phyloP scores from a whole-genome alignment of 2,888 invertebrate genomes.

The Cabera pusaria region DNA sequence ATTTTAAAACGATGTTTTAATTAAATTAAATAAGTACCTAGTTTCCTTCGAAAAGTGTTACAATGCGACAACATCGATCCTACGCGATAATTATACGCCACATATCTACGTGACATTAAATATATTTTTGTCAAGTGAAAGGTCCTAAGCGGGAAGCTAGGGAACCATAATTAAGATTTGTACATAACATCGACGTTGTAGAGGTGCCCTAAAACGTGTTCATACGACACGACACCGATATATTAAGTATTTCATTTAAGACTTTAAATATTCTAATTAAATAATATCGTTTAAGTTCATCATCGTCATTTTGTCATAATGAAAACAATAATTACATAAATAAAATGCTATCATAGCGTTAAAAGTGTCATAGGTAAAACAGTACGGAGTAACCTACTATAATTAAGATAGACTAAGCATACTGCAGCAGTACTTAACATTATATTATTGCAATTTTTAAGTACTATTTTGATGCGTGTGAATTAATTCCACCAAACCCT shows the following conservation, averaged over 20 bases:
- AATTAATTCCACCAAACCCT: conserved; percentile 19
- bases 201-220: conserved; percentile 37
- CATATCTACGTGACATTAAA: conserved; percentile 31
- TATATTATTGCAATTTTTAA: conserved; percentile 28
- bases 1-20: conserved; percentile 41
- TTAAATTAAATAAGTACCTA: conserved; percentile 43
- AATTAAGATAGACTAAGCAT: conserved; percentile 32
- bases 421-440: conserved; percentile 57
- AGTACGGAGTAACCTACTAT: conserved; percentile 43
- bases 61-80: conserved; percentile 35
- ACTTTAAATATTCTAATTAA: conserved; percentile 44
- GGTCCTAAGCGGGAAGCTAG: conserved; percentile 43
- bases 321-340: conserved; percentile 32
- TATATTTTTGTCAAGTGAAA: conserved; percentile 46
- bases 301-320: background rate
- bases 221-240: conserved; percentile 69
- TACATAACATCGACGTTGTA: conserved; percentile 8
- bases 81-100: conserved; percentile 34
- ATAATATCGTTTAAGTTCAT: conserved; percentile 30
- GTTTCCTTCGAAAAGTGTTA: conserved; percentile 39
- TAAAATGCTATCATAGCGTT: conserved; percentile 52
- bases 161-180: conserved; percentile 31
- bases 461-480: conserved; percentile 50
- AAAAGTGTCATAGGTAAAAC: no score
- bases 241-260: conserved; percentile 42